Base-by-base conservation (phyloP, 2,888 invertebrate species). In the Drosophila paramelanica region DNA sequence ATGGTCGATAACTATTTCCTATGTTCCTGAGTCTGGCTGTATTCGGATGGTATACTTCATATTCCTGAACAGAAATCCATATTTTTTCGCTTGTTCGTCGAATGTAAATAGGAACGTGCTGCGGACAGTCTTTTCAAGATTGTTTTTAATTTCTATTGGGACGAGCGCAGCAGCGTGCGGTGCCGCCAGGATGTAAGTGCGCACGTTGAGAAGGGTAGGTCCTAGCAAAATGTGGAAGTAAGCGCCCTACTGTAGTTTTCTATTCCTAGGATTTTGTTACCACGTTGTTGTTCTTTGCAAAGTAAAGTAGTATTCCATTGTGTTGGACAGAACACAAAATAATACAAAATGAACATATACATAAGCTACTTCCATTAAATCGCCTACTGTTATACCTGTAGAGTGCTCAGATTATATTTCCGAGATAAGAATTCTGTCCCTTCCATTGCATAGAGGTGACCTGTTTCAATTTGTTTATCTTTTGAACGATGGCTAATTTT, bases 401-500 rank as follows among this genome's bases (percentile, higher is more conserved):
- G 11, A 33, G 7, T 47, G 17, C 11, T 47, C 11, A 13, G 17
- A 20, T 49, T 20, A 13, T 17, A 49, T 33, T n/a, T 27, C 27
- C 4, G 4, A 4, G 3, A 23, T 23, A 4, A 3, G 4, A 23
- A 23, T 23, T 23, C 23, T 3, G 23, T 23, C 23, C 4, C 23
- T 23, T 23, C 23, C 3, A 23, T 4, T 23, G 3, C 23, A 23
- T 23, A 23, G 23, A 23, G 23, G 4, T 23, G 4, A 4, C 23
- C 23, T 3, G 23, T 23, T 4, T 2, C 23, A 4, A 4, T 23
- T 23, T 23, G 23, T 23, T 23, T 23, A 4, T 23, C 23, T 3
- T 23, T 23, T 20, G 20, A 20, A 2, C 20, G 20, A 81, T 45
- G 5, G 68, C 64, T 39, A 83, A 75, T 79, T 14, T 79, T n/a